Evolutionary conservation across 2,797 vertebrate species (phyloP), one percentile per base, ranked within the genome.

Genomic region (Tokudaia muenninki): DNA sequence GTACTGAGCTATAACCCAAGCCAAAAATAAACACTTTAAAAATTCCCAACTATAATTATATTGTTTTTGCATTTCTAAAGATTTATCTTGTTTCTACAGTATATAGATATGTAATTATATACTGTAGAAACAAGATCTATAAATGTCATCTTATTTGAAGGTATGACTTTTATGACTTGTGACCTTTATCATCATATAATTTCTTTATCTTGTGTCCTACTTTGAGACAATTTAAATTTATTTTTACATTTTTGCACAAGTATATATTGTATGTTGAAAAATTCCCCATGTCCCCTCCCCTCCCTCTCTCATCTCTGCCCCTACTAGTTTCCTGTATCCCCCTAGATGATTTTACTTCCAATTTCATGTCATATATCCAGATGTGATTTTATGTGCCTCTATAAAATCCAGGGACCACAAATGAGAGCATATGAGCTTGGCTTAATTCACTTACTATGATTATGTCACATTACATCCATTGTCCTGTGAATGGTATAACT

Each of bases 141-240:
- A 31, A 92, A 88, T 91, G 14, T 47, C 87, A 29, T 61, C 37
- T 50, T 93, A 41, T 94, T 97, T 78, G 59, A 50, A 95, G n/a
- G 59, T 31, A 55, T 5, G 34, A 44, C 10, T 89, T 44, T 81
- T 41, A 50, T 13, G 29, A 84, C 26, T 26, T 91, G 52, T 78
- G 13, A 72, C 52, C 87, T 93, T 79, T 65, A 72, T 78, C n/a
- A 57, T 79, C 22, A 59, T 50, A 44, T 65, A 84, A 47, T 94
- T 9, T 91, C 47, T 97, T 93, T 63, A 80, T 72, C 61, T 2
- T 95, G 16, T 47, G 86, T 88, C 55, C 47, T 72, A 52, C 17
- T 83, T 79, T 72, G 31, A 87, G 74, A 50, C 19, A 55, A 50
- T 55, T 70, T 87, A 93, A 61, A 90, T 41, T 67, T 67, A 65